Conservation (phyloP, 2,113 vertebrate genomes). For the Chunga burmeisteri region DNA sequence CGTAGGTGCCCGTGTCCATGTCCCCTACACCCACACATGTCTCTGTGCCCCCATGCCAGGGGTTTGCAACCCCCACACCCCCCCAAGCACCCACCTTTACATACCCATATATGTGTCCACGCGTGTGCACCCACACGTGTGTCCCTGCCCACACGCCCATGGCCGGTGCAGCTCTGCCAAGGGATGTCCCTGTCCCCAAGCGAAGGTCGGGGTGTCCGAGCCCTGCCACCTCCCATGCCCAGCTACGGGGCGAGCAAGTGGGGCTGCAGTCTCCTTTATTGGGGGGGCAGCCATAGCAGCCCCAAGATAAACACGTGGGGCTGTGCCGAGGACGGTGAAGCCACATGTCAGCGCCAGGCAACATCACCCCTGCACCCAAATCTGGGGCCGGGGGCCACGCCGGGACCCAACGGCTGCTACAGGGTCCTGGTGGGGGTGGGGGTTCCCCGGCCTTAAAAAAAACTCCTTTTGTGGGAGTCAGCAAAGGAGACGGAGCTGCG, state of each 20-base stretch:
- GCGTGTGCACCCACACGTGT: fast-evolving
- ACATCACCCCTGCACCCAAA: neutral
- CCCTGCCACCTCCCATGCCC: neutral
- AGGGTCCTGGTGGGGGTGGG: fast-evolving
- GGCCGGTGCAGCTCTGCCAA: fast-evolving
- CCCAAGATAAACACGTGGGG: fast-evolving
- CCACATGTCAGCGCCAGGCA: fast-evolving
- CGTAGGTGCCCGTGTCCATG: fast-evolving
- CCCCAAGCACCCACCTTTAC: neutral
- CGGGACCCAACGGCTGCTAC: fast-evolving
- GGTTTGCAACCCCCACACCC: too few species aligned
- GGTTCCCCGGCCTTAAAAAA: neutral
- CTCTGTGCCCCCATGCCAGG: too few species aligned
- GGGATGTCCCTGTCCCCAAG: neutral
- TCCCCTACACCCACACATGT: fast-evolving
- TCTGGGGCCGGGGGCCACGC: fast-evolving
- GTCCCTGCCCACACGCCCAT: fast-evolving
- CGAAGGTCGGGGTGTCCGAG: neutral
- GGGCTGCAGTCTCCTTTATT: neutral
- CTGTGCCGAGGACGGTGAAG: neutral
- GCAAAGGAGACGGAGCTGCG: constrained; percentile 49
- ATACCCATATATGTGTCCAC: fast-evolving
- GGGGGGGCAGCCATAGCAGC: neutral
- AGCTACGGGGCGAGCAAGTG: fast-evolving
- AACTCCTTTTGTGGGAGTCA: neutral